These are phyloP conservation scores for Camponotus pennsylvanicus DNA, from an alignment of 1,140 invertebrate species.

Conservation along the genomic window DNA sequence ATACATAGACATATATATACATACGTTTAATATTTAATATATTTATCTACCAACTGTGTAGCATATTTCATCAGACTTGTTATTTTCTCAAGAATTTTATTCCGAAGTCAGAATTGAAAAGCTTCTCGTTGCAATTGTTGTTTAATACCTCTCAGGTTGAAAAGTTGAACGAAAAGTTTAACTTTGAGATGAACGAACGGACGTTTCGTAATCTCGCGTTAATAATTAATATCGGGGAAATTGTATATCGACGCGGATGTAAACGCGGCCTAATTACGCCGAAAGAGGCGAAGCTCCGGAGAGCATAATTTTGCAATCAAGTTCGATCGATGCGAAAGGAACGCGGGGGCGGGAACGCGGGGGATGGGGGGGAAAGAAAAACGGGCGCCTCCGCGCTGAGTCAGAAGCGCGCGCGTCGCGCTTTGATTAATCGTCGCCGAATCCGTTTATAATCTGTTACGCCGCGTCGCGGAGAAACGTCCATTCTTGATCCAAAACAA, in stretches of 20 bases:
- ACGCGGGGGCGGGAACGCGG: neutral
- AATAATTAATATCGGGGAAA: conserved; percentile 55
- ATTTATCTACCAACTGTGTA: neutral
- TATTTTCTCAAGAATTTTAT: neutral
- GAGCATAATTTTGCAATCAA: conserved; percentile 57
- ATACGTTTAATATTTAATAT: neutral
- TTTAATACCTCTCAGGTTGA: neutral
- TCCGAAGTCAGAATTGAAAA: neutral
- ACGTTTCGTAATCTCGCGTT: conserved; percentile 24
- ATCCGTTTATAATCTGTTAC: conserved; percentile 45
- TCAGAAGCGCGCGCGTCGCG: conserved; percentile 16
- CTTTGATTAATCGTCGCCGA: conserved; percentile 46
- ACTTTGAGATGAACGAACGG: neutral
- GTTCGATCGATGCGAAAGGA: conserved; percentile 36
- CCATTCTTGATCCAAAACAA: conserved; percentile 15
- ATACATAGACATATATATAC: neutral
- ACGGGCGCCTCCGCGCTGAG: conserved; percentile 22
- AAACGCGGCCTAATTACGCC: conserved; percentile 39
- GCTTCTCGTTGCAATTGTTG: neutral
- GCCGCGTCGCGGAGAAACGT: neutral
- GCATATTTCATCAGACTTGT: neutral
- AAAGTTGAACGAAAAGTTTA: neutral
- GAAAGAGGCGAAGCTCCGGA: neutral
- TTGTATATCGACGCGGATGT: conserved; percentile 3
- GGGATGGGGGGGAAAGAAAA: conserved; percentile 2